Evolutionary conservation across 2,888 invertebrate species (phyloP).

Genomic region (Nephrocerus scutellatus): DNA sequence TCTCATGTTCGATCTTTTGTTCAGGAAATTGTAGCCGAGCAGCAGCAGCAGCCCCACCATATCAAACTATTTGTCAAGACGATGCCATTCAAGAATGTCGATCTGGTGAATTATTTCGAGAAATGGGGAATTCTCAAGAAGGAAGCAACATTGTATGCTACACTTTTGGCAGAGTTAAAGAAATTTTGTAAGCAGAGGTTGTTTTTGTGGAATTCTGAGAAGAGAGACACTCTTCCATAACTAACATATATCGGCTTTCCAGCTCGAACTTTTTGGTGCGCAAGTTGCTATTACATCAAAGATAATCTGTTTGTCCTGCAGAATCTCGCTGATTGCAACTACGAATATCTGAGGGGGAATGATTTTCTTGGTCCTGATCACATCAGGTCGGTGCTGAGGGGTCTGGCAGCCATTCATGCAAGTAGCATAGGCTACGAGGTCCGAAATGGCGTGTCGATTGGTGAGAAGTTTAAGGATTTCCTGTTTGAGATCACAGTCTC

Average conservation of each 20-base stretch:
- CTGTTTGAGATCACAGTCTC: conserved; percentile 31
- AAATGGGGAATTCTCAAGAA: conserved; percentile 29
- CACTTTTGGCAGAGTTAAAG: conserved; percentile 29
- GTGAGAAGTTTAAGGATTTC: conserved; percentile 26
- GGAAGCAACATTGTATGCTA: conserved; percentile 30
- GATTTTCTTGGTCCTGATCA: conserved; percentile 35
- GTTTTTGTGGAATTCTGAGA: conserved; percentile 1
- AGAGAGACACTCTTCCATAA: background rate
- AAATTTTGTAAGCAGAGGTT: conserved; percentile 29
- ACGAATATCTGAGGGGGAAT: conserved; percentile 22
- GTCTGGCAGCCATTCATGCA: conserved; percentile 45
- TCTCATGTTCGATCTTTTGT: no score
- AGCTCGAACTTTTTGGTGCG: conserved; percentile 35
- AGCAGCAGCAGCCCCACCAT: no score
- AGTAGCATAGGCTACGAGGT: conserved; percentile 45
- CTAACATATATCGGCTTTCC: conserved; percentile 1
- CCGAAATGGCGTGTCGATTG: conserved; percentile 27
- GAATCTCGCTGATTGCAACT: conserved; percentile 39
- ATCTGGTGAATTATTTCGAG: conserved; percentile 25
- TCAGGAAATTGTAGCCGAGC: no score
- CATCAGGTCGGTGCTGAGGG: conserved; percentile 36
- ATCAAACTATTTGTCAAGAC: conserved; percentile 33
- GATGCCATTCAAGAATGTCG: conserved; percentile 27
- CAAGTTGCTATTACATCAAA: conserved; percentile 40
- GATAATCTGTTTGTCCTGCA: conserved; percentile 45